phyloP scores from a whole-genome alignment of 2,113 vertebrate species.

The Cryptotis parvus region DNA sequence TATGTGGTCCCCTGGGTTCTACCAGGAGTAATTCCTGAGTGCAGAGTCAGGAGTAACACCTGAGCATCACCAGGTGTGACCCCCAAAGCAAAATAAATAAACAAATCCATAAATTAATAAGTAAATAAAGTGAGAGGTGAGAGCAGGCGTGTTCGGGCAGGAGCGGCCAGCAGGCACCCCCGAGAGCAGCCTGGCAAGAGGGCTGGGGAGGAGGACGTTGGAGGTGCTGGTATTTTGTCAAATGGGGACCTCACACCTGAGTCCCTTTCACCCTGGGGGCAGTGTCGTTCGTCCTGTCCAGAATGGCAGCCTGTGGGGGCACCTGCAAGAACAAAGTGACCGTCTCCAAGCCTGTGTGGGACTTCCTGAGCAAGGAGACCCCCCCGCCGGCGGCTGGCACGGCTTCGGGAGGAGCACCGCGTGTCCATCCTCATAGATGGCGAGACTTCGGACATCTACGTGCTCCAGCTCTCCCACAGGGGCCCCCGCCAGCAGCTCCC shows the following conservation, averaged over 20 bases:
- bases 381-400: constrained; percentile 93
- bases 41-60: no score
- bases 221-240: constrained; percentile 39
- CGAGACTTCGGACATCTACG: constrained; percentile 96
- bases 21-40: no score
- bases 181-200: no score
- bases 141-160: constrained; percentile 6
- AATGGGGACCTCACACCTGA: constrained; percentile 71
- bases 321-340: constrained; percentile 95
- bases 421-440: constrained; percentile 94
- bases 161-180: no score
- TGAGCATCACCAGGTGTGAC: no score
- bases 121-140: constrained; percentile 34
- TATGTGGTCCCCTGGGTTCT: no score
- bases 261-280: constrained; percentile 79
- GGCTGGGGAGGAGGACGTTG: constrained; percentile 45
- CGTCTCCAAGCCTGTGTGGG: constrained; percentile 95
- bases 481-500: constrained; percentile 83
- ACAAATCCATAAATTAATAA: no score
- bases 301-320: constrained; percentile 89
- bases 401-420: constrained; percentile 94
- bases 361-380: constrained; percentile 94
- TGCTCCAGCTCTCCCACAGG: constrained; percentile 93
- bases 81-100: no score
- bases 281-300: constrained; percentile 89